These are phyloP conservation scores for Sebastes schlegelii DNA, from an alignment of 2,113 vertebrate genomes.

Conservation along the genomic window DNA sequence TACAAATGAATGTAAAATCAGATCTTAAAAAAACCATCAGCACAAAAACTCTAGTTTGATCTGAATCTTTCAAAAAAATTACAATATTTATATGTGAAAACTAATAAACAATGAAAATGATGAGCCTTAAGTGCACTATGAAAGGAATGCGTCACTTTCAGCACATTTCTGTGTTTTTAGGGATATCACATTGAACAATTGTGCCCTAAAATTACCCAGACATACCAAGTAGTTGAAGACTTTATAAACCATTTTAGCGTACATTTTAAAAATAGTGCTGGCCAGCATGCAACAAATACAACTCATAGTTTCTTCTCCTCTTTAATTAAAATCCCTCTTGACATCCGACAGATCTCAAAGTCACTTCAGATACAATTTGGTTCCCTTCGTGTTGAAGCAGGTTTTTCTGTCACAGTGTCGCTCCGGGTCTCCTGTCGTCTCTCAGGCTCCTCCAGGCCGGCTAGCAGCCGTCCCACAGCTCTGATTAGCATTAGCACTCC, in stretches of 20 bases:
- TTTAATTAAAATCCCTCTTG: conserved; percentile 27
- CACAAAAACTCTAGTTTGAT: conserved; percentile 1
- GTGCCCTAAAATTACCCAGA: background rate
- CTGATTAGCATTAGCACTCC: conserved; percentile 66
- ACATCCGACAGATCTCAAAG: conserved; percentile 31
- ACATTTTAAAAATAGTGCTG: background rate
- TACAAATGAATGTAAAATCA: conserved; percentile 15
- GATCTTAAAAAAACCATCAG: conserved; percentile 3
- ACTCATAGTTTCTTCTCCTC: background rate
- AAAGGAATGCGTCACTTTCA: background rate
- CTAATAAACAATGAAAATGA: background rate
- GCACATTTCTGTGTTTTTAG: background rate
- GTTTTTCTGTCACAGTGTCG: conserved; percentile 53
- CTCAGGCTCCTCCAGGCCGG: conserved; percentile 46
- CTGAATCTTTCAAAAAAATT: background rate
- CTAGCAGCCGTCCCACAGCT: conserved; percentile 58
- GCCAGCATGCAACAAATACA: conserved; percentile 1
- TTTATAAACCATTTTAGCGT: background rate
- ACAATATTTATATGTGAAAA: conserved; percentile 2
- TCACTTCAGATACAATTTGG: conserved; percentile 37
- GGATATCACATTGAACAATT: background rate
- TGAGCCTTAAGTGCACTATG: conserved; percentile 9
- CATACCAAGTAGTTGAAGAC: background rate
- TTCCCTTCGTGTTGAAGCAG: conserved; percentile 25
- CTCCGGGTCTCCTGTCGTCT: conserved; percentile 51